Percentiles rank a stretch among this genome's conserved stretches.
Conservation (phyloP, 2,113 vertebrate species). For the Lanius ludovicianus region DNA sequence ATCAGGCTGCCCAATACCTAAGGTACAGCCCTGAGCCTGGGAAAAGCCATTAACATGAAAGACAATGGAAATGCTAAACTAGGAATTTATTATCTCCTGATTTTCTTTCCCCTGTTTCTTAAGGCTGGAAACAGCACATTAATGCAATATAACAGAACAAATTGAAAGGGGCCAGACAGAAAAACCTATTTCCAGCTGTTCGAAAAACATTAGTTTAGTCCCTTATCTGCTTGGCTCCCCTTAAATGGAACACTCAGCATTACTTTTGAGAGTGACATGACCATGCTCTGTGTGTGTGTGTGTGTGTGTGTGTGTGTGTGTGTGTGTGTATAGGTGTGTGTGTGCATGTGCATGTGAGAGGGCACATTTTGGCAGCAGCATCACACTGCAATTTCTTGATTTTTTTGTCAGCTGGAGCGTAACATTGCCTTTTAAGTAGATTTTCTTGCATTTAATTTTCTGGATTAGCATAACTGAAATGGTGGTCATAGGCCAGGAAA, state of each 20-base stretch:
- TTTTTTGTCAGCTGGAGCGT: neutral
- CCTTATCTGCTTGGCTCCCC: neutral
- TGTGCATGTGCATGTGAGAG: neutral
- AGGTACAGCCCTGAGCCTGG: neutral
- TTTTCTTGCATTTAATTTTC: neutral
- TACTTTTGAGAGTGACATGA: neutral
- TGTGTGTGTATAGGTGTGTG: too few species aligned
- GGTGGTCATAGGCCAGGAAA: neutral
- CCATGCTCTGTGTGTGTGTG: rapidly evolving
- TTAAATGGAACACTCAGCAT: neutral
- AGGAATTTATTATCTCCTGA: neutral
- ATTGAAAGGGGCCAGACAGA: neutral
- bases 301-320: neutral
- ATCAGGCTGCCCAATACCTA: neutral
- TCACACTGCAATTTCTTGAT: neutral
- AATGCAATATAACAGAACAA: neutral
- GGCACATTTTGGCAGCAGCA: neutral
- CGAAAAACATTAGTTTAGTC: neutral
- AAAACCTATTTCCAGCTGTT: neutral
- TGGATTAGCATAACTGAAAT: neutral
- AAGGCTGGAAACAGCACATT: neutral
- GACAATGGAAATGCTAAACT: neutral
- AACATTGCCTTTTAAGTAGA: neutral
- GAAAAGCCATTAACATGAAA: neutral
- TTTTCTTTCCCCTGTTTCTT: neutral